These are phyloP conservation scores for Gonioctena quinquepunctata DNA, from an alignment of 1,140 invertebrate species.

Conservation along the genomic window DNA sequence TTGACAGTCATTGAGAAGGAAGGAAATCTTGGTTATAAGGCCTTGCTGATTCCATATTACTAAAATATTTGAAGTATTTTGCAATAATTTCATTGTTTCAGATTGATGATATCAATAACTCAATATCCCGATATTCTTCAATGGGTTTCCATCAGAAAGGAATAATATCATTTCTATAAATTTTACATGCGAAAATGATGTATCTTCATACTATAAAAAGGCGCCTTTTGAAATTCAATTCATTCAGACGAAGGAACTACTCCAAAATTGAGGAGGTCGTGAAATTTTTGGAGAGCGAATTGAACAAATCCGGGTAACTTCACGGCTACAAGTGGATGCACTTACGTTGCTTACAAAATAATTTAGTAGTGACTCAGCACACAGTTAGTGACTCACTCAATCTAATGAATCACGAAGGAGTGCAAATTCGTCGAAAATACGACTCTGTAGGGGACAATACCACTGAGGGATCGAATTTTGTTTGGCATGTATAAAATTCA, in stretches of 20 bases:
- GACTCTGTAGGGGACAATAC: too few species aligned
- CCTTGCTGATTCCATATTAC: too few species aligned
- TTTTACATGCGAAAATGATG: neutral
- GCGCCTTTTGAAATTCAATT: neutral
- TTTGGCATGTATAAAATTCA: too few species aligned
- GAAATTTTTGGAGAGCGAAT: neutral
- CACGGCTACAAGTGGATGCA: neutral
- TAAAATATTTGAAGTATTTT: too few species aligned
- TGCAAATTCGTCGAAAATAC: too few species aligned
- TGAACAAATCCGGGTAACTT: neutral
- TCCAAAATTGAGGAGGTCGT: neutral
- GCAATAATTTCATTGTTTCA: too few species aligned
- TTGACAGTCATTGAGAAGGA: too few species aligned
- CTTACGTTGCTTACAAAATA: neutral
- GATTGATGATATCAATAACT: neutral
- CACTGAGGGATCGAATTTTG: too few species aligned
- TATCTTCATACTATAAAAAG: neutral
- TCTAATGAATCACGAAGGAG: neutral
- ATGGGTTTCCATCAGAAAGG: neutral
- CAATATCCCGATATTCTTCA: neutral
- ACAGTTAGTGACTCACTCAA: neutral
- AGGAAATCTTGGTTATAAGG: too few species aligned
- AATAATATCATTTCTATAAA: neutral
- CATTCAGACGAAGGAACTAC: neutral
- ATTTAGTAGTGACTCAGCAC: neutral